These are phyloP conservation scores for Hipparchia semele DNA, from an alignment of 2,888 invertebrate genomes.

Conservation along the genomic window DNA sequence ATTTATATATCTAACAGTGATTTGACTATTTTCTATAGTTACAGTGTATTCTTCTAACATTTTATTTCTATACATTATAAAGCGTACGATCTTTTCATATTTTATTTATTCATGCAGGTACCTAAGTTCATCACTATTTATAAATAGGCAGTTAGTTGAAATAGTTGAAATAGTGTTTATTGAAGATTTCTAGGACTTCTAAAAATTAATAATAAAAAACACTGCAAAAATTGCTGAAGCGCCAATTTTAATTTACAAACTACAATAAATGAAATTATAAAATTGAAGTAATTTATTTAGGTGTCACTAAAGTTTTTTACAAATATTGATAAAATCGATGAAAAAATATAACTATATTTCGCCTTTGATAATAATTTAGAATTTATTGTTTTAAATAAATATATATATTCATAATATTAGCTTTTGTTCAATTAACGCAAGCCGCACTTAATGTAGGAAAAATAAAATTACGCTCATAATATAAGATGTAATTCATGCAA, in stretches of 20 bases:
- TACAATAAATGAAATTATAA: no score
- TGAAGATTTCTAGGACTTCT: neutral
- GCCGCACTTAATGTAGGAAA: no score
- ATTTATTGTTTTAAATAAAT: neutral
- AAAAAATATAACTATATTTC: neutral
- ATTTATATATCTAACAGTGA: neutral
- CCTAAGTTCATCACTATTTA: constrained; percentile 23
- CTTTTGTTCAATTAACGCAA: neutral
- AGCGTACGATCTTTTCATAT: constrained; percentile 36
- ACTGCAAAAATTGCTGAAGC: neutral
- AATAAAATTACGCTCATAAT: no score
- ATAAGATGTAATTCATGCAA: neutral
- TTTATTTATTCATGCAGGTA: constrained; percentile 23
- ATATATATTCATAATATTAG: no score
- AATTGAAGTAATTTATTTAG: no score
- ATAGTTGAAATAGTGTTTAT: constrained; percentile 7
- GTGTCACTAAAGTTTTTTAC: no score
- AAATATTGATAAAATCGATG: neutral
- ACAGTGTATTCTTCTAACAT: constrained; percentile 12
- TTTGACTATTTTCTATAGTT: constrained; percentile 6
- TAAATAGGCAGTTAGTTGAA: constrained; percentile 27
- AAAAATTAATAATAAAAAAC: neutral
- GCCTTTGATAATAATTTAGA: no score
- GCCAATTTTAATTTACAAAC: no score
- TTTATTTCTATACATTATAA: constrained; percentile 28